Evolutionary conservation across 2,888 invertebrate genomes (phyloP), one percentile per base, ranked within the genome.

Genomic region (Cataglyphis livida): DNA sequence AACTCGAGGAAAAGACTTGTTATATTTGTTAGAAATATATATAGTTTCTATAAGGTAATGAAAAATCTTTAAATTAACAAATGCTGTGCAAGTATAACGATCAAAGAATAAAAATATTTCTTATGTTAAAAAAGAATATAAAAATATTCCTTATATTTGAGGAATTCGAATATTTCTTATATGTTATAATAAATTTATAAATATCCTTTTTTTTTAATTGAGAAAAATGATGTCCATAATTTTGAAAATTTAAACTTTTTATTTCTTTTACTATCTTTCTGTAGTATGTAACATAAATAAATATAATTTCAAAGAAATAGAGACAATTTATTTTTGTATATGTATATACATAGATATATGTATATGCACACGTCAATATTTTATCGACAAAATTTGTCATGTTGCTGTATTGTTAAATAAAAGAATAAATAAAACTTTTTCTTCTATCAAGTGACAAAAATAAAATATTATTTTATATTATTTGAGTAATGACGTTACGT

Each of bases 401-500:
- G 44, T 71, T 76, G 54, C 21, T 35, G 44, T 15, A 35, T 78
- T 59, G 41, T 54, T 57, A 32, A 2, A 2, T 59, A 6, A 44
- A 5, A 44, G 10, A 44, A 32, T 35, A 71, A 44, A 25, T 59
- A 44, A 51, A 59, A 59, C 25, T 76, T 70, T 79, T 44, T 6
- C 18, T 38, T n/a, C 12, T 71, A 75, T 35, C 25, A 57, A 70
- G 70, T 32, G 38, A 59, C 25, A 25, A 41, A 38, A 12, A 28
- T 21, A 51, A 68, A 66, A 71, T 59, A 59, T 71, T 78, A 70
- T 70, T 71, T 61, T 35, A 48, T 32, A 32, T 78, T 44, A 70
- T 59, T 62, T 51, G 62, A 81, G 38, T 76, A 41, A 78, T 78
- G 10, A 38, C 10, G n/a, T 76, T 54, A 61, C 12, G n/a, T 44